Evolutionary conservation across 1,140 invertebrate genomes (phyloP), one percentile per base, ranked within the genome.

Genomic region (Eumaeus atala): DNA sequence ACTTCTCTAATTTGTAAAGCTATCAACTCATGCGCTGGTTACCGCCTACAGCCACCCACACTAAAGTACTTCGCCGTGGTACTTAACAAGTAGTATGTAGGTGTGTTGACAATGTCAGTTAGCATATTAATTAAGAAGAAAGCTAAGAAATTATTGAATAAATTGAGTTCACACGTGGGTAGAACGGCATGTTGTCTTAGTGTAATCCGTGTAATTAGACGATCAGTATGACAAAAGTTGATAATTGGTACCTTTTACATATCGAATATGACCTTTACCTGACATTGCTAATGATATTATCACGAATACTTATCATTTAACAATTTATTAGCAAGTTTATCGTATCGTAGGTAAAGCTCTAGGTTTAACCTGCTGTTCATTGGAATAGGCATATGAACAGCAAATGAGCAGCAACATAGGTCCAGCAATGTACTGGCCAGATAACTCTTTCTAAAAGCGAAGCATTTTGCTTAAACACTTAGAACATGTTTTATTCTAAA

Each of bases 71-170:
- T 61, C 59, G 53, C 44, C 49, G 61, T 67, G 58, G 60, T 69
- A 64, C 67, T 72, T 63, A 60, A 62, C 59, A 63, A 58, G 40
- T 55, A 34, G 36, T 36, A 62, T 58, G 77, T 81, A 77, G 77
- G 80, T 73, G 80, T 76, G 67, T 74, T 70, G 66, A 84, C 80
- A 78, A 79, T 81, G 77, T 67, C 65, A 72, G 65, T 78, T 75
- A 76, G 74, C 76, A 80, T 82, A 75, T 77, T 84, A 84, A 84
- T 84, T 84, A 80, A 79, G 72, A 82, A 77, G 78, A 81, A 81
- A 84, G 78, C 64, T 62, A 56, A 58, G 62, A 72, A 54, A 77
- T 78, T 77, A 72, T 72, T 77, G 67, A 73, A 77, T 74, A 70
- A 61, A 48, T 21, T 34, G 38, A 54, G 33, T 56, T 54, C 54